Percentiles rank a stretch among this genome's conserved stretches.
Conservation (phyloP, 2,113 vertebrate genomes). For the Anseranas semipalmata region DNA sequence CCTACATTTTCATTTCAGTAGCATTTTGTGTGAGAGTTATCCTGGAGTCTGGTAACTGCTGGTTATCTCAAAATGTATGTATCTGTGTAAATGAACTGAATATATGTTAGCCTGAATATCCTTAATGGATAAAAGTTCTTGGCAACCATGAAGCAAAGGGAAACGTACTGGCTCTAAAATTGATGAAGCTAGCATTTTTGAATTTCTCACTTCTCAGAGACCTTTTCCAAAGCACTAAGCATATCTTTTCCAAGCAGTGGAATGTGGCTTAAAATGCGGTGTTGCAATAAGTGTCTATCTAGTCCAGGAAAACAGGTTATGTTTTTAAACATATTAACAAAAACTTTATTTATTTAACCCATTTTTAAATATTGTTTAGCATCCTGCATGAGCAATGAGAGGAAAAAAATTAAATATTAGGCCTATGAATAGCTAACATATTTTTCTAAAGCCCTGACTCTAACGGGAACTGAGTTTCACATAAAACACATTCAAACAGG, state of each 20-base stretch:
- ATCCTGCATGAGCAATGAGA: background rate
- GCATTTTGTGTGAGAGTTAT: background rate
- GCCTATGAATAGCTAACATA: background rate
- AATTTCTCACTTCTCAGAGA: background rate
- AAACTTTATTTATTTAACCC: background rate
- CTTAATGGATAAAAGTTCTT: background rate
- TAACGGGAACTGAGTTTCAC: background rate
- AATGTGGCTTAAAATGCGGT: background rate
- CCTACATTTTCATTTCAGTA: background rate
- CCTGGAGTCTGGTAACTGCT: background rate
- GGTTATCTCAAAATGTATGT: background rate
- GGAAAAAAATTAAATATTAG: background rate
- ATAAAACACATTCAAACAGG: background rate
- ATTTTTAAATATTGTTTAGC: background rate
- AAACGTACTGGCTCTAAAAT: background rate
- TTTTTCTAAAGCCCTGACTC: background rate
- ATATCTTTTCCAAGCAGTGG: background rate
- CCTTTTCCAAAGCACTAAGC: background rate
- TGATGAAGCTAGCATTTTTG: background rate
- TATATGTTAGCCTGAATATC: too few species aligned
- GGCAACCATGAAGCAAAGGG: background rate
- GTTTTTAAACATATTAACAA: background rate
- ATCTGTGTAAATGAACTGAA: background rate
- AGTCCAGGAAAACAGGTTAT: background rate
- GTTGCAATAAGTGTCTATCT: background rate